These are phyloP conservation scores for Scrobipalpa costella DNA, from an alignment of 2,888 invertebrate genomes.

Conservation along the genomic window DNA sequence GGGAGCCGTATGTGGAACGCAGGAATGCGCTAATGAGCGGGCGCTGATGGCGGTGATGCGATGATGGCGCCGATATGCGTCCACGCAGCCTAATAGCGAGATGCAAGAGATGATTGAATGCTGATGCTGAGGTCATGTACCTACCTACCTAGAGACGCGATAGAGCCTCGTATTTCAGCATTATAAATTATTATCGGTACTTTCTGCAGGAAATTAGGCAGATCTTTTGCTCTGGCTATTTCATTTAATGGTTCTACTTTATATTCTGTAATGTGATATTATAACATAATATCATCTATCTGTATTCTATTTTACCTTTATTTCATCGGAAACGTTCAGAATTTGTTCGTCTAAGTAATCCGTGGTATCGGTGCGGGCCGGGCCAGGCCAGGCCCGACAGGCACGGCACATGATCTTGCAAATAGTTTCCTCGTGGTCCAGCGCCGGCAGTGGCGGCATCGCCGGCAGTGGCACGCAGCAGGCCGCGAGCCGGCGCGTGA, in stretches of 20 bases:
- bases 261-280: neutral
- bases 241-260: neutral
- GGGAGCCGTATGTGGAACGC: neutral
- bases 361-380: too few species aligned
- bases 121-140: neutral
- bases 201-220: neutral
- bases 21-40: conserved; percentile 5
- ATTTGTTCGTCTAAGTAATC: too few species aligned
- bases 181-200: neutral
- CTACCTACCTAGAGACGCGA: neutral
- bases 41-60: conserved; percentile 5
- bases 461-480: conserved; percentile 32
- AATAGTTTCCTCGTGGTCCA: conserved; percentile 17
- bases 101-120: neutral
- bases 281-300: neutral
- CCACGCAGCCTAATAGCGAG: conserved; percentile 1
- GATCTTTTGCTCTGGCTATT: neutral
- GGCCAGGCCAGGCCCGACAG: too few species aligned
- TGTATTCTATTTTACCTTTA: too few species aligned
- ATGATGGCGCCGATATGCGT: neutral
- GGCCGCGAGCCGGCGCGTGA: conserved; percentile 36
- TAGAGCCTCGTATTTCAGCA: neutral
- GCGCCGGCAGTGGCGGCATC: conserved; percentile 32
- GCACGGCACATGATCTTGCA: conserved; percentile 1
- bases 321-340: too few species aligned